Percentiles rank a stretch among this genome's conserved stretches.
phyloP scores from a whole-genome alignment of 30 jellyfish, hydroid and myxozoan genomes.

The Aurelia sp. region DNA sequence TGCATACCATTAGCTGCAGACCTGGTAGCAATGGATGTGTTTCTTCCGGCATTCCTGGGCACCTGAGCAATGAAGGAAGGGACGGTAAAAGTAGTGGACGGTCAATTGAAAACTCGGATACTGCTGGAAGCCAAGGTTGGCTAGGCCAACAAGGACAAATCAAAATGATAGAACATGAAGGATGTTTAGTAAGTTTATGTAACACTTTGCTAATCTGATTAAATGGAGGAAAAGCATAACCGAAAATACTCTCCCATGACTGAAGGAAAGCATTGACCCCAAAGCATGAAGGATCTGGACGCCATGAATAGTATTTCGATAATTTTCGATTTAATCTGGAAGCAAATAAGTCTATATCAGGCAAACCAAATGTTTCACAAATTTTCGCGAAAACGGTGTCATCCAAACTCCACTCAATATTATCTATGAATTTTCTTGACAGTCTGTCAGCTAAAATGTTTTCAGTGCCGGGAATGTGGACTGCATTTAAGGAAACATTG shows the following conservation, averaged over 20 bases:
- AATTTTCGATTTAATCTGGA: conserved; percentile 33
- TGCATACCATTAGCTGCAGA: conserved; percentile 44
- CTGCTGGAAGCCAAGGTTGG: conserved; percentile 53
- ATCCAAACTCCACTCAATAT: no score
- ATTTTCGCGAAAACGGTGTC: no score
- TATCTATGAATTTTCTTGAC: no score
- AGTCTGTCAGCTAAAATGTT: no score
- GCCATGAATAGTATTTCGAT: conserved; percentile 23
- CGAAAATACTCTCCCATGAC: conserved; percentile 31
- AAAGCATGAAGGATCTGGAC: conserved; percentile 3
- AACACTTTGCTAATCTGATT: conserved; percentile 22
- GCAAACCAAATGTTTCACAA: no score
- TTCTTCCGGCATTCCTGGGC: not conserved
- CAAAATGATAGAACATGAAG: conserved; percentile 1
- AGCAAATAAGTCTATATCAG: conserved; percentile 13
- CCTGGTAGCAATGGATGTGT: conserved; percentile 46
- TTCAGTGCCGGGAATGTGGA: no score
- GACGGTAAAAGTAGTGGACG: conserved; percentile 5
- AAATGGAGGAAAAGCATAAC: conserved; percentile 71
- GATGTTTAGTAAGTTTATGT: not conserved
- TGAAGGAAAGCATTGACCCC: conserved; percentile 35
- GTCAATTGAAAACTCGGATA: not conserved
- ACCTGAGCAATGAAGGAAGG: conserved; percentile 2
- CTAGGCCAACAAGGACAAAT: conserved; percentile 54
- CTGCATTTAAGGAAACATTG: no score